Conservation (phyloP, 2,797 vertebrate species). For the Zenarchopterus dispar region DNA sequence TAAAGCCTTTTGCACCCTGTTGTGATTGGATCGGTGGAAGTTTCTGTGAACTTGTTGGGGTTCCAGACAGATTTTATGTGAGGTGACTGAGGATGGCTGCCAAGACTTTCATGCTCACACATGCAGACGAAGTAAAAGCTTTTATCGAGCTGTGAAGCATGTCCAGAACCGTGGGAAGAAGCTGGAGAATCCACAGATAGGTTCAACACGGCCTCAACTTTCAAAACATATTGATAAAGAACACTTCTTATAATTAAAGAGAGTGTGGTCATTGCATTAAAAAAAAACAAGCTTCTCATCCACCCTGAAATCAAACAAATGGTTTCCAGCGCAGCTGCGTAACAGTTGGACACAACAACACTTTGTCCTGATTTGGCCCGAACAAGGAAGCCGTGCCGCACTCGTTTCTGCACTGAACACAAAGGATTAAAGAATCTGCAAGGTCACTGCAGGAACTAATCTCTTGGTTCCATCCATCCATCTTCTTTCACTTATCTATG, state of each 20-base stretch:
- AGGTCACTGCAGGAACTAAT: slow-evolving; percentile 23
- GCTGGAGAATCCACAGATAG: no score
- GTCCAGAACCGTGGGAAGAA: no score
- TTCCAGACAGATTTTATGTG: no score
- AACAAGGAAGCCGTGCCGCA: slow-evolving; percentile 19
- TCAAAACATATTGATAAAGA: slow-evolving; percentile 43
- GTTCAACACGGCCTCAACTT: slow-evolving; percentile 6
- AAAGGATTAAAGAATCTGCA: slow-evolving; percentile 36
- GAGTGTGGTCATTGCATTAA: slow-evolving; percentile 25
- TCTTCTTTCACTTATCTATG: no score
- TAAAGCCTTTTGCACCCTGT: no score
- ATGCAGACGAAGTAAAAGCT: no score
- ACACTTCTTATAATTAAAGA: slow-evolving; percentile 23
- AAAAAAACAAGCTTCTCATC: slow-evolving; percentile 21
- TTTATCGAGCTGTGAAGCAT: no score
- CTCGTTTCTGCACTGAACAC: slow-evolving; percentile 21
- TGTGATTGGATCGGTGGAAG: no score
- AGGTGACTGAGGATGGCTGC: no score
- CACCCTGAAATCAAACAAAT: slow-evolving; percentile 14
- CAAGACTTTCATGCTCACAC: no score
- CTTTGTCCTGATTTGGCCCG: slow-evolving; percentile 29
- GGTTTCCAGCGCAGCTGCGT: slow-evolving; percentile 15
- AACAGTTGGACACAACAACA: slow-evolving; percentile 17
- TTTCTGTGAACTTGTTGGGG: no score
- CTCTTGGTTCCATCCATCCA: no score